phyloP scores from a whole-genome alignment of 2,113 vertebrate species.

The Erpornis zantholeuca region DNA sequence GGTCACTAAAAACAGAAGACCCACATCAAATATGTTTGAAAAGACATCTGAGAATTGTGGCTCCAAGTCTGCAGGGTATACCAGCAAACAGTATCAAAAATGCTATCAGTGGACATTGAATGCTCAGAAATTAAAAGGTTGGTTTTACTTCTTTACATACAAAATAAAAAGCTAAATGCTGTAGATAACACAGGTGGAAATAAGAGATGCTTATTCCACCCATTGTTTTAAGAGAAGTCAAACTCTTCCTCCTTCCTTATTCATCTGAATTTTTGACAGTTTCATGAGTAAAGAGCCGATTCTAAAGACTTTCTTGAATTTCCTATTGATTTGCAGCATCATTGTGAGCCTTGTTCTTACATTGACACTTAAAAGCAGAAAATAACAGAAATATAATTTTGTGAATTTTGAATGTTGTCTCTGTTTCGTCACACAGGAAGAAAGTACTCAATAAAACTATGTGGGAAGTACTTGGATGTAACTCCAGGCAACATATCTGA shows the following conservation, averaged over 20 bases:
- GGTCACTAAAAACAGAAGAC: not conserved
- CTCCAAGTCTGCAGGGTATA: not conserved
- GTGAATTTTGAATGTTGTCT: not conserved
- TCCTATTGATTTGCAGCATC: not conserved
- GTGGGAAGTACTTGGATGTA: not conserved
- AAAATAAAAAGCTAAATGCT: not conserved
- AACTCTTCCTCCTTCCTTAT: not conserved
- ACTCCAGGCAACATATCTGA: slow-evolving; percentile 17
- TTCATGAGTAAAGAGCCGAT: not conserved
- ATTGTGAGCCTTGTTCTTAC: not conserved
- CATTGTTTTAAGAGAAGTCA: not conserved
- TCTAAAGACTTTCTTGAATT: not conserved
- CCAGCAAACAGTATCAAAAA: not conserved
- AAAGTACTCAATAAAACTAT: not conserved
- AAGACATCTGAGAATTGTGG: not conserved
- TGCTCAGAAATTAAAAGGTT: not conserved
- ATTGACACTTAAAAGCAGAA: not conserved
- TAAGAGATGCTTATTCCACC: not conserved
- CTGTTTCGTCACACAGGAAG: not conserved
- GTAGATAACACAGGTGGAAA: not conserved
- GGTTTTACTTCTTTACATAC: not conserved
- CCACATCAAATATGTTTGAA: not conserved
- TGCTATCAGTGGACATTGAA: not conserved
- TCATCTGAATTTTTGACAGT: not conserved
- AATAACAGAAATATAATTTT: not conserved